phyloP scores from a whole-genome alignment of 1,140 invertebrate species.

The Aphaenogaster floridana region DNA sequence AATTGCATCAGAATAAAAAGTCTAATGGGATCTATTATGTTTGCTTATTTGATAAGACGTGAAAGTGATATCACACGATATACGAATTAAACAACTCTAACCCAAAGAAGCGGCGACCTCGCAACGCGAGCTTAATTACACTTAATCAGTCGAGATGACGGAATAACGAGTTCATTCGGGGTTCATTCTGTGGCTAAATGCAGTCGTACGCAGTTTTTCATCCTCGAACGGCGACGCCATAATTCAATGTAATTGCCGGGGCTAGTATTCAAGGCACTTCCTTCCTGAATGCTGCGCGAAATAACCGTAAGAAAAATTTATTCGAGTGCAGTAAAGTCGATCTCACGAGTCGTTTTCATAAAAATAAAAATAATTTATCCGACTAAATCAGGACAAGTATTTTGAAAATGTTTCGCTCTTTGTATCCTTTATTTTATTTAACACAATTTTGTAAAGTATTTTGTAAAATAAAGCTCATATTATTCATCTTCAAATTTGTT shows the following conservation, averaged over 20 bases:
- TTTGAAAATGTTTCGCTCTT: conserved; percentile 3
- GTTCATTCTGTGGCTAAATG: conserved; percentile 50
- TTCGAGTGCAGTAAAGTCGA: conserved; percentile 35
- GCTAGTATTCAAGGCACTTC: conserved; percentile 34
- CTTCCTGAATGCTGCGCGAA: conserved; percentile 24
- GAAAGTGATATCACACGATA: conserved; percentile 2
- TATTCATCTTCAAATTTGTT: not conserved
- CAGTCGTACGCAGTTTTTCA: conserved; percentile 56
- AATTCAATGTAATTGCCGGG: conserved; percentile 71
- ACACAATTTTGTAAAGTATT: not conserved
- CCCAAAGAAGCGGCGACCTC: conserved; percentile 21
- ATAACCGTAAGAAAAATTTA: conserved; percentile 71
- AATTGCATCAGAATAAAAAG: conserved; percentile 4
- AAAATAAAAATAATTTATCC: conserved; percentile 36
- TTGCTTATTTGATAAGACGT: not conserved
- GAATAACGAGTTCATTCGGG: conserved; percentile 75
- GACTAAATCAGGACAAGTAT: not conserved
- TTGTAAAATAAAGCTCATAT: not conserved
- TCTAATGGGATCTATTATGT: not conserved
- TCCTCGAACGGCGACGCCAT: conserved; percentile 48
- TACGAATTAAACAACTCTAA: conserved; percentile 32
- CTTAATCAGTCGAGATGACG: conserved; percentile 74
- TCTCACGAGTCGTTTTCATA: not conserved
- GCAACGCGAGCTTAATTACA: conserved; percentile 73
- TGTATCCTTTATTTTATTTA: not conserved